Conservation (phyloP, 2,888 invertebrate genomes). For the Petrolisthes manimaculis region DNA sequence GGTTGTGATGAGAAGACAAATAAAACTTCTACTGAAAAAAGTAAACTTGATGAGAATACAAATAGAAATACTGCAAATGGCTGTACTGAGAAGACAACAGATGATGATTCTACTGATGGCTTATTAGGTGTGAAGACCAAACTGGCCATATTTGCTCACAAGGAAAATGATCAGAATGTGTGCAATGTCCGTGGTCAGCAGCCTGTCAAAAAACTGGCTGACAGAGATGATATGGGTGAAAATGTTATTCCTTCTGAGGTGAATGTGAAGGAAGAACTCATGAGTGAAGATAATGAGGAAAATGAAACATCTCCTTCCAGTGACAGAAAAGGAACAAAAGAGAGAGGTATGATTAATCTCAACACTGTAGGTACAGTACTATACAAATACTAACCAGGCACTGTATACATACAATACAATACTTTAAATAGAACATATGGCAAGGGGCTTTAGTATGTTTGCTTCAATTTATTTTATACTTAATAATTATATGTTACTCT, state of each 20-base stretch:
- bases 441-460: too few relatives aligned
- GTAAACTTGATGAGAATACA: neutral
- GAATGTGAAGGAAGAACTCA: neutral
- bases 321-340: neutral
- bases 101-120: neutral
- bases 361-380: too few relatives aligned
- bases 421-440: too few relatives aligned
- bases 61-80: neutral
- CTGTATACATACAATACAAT: too few relatives aligned
- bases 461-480: too few relatives aligned
- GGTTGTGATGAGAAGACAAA: neutral
- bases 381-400: neutral
- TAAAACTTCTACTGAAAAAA: neutral
- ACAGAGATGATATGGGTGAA: neutral
- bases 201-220: neutral
- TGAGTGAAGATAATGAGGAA: conserved; percentile 14
- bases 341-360: neutral
- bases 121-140: conserved; percentile 6
- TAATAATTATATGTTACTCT: too few relatives aligned
- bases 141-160: conserved; percentile 28
- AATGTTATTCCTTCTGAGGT: neutral
- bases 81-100: neutral
- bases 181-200: neutral
- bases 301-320: neutral
- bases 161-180: conserved; percentile 47